These are phyloP conservation scores for Sarcophaga peregrina DNA, from an alignment of 1,140 invertebrate genomes.

Conservation along the genomic window DNA sequence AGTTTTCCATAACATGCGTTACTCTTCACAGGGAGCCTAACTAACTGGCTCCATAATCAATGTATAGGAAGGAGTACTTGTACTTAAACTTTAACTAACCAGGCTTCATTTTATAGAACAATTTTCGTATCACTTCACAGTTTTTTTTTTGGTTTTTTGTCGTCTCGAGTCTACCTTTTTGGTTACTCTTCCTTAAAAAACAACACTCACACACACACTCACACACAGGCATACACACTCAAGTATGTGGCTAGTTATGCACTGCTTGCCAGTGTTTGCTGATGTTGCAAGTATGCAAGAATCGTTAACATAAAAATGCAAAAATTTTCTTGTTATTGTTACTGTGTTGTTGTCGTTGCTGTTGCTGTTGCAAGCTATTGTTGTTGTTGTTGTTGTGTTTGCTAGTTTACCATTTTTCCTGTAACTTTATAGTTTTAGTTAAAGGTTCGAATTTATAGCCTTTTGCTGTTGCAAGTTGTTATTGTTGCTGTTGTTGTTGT, in stretches of 20 bases:
- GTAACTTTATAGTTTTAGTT: too few relatives aligned
- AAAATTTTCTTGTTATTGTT: not conserved
- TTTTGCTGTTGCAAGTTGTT: not conserved
- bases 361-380: not conserved
- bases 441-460: too few relatives aligned
- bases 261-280: not conserved
- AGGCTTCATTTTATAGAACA: constrained; percentile 26
- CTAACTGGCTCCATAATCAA: constrained; percentile 34
- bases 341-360: not conserved
- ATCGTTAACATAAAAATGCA: constrained; percentile 22
- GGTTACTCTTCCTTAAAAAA: not conserved
- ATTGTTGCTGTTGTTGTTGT: not conserved
- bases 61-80: not conserved
- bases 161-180: not conserved
- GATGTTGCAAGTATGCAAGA: constrained; percentile 21
- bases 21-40: constrained; percentile 33
- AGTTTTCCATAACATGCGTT: constrained; percentile 23
- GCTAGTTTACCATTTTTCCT: too few relatives aligned
- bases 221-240: too few relatives aligned
- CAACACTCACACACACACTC: too few relatives aligned
- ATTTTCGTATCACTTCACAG: not conserved
- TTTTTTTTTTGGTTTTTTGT: constrained; percentile 7
- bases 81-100: constrained; percentile 12
- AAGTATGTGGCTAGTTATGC: too few relatives aligned
- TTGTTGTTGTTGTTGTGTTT: not conserved